Evolutionary conservation across 2,888 invertebrate species (phyloP), one percentile per base, ranked within the genome.

Genomic region (Aspidiotus destructor): DNA sequence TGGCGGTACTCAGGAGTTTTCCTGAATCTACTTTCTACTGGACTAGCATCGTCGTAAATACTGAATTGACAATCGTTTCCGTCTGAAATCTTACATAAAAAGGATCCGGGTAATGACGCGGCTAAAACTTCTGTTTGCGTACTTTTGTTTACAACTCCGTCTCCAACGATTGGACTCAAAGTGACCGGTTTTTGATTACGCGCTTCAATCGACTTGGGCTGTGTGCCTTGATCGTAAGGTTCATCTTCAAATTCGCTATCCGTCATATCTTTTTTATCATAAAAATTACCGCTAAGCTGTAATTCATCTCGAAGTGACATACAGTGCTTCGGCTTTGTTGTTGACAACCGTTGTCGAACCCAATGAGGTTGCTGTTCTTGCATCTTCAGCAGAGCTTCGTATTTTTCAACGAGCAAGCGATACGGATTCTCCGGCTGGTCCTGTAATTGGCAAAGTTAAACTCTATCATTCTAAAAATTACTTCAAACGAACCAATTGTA

Each of bases 21-120:
- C 16, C 87, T 84, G 82, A 91, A 91, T 67, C 88, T 83, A 72
- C 87, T 86, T 75, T 90, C 89, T 76, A 90, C 85, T 0, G 88
- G 87, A 74, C 85, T 88, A 63, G 83, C 87, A 75, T 88, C 87
- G 74, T 88, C 88, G 75, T 90, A 91, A 75, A 90, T 90, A 77
- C 89, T 90, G 76, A 90, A 88, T 73, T 87, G 86, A 76, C 89
- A 89, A 76, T 90, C 88, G 73, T 89, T 89, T 11, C 90, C 90
- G 75, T 90, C 90, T 64, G 87, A 88, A 71, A 91, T 89, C 1
- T 89, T 88, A 78, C 89, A 90, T 63, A 91, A 79, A 77, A 90
- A 87, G 15, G 87, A 88, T n/a, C 89, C 90, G 0, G 87, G 85
- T 13, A 86, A 80, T 28, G 28, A 28, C 48, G 74, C 73, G 11